These are phyloP conservation scores for Menidia beryllina DNA, from an alignment of 2,113 vertebrate species.

Conservation along the genomic window DNA sequence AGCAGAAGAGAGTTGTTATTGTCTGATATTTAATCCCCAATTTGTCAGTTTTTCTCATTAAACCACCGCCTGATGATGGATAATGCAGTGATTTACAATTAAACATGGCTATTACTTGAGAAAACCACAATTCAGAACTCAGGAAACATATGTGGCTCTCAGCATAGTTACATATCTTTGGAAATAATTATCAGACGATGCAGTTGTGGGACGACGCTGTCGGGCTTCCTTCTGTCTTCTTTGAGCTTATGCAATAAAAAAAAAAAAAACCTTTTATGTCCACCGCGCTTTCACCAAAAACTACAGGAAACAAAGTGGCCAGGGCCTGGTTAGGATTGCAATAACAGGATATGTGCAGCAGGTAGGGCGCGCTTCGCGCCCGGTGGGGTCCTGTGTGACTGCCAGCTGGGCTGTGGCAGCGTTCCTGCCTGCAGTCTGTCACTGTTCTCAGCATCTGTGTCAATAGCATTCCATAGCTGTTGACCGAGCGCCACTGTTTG, in stretches of 20 bases:
- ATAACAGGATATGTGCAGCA: conserved; percentile 73
- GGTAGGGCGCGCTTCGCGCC: conserved; percentile 52
- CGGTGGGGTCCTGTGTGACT: conserved; percentile 45
- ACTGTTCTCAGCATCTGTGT: conserved; percentile 81
- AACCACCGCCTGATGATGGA: conserved; percentile 26
- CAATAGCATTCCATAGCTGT: conserved; percentile 82
- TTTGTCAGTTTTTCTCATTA: conserved; percentile 57
- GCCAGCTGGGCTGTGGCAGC: conserved; percentile 61
- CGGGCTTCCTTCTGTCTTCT: conserved; percentile 23
- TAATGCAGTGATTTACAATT: conserved; percentile 43
- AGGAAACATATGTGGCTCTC: conserved; percentile 11
- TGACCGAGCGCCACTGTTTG: conserved; percentile 79
- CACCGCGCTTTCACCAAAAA: conserved; percentile 22
- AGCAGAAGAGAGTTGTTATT: conserved; percentile 49
- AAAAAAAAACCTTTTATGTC: background rate
- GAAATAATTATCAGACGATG: conserved; percentile 19
- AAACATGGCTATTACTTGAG: conserved; percentile 6
- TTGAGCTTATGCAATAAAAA: conserved; percentile 9
- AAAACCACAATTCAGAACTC: conserved; percentile 21
- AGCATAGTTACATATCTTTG: conserved; percentile 17
- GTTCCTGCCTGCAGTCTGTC: conserved; percentile 72
- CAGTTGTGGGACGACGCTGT: background rate
- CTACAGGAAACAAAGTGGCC: conserved; percentile 27
- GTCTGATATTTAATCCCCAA: conserved; percentile 52
- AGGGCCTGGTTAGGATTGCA: conserved; percentile 40